Percentiles rank a stretch among this genome's conserved stretches.
Conservation (phyloP, 2,113 vertebrate species). For the Engystomops pustulosus region DNA sequence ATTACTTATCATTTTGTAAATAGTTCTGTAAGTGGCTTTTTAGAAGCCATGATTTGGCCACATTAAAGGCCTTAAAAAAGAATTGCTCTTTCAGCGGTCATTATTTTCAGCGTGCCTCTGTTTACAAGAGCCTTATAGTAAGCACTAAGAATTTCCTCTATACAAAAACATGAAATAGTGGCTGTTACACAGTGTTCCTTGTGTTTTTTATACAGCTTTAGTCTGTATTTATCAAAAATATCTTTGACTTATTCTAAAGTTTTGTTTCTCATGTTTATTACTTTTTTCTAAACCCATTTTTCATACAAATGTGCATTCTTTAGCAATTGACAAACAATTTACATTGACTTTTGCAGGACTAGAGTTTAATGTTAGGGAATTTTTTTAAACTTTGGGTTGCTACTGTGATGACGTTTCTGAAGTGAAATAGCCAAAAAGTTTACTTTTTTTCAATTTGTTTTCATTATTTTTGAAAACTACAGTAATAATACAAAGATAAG, state of each 20-base stretch:
- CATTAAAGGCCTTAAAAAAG: conserved; percentile 64
- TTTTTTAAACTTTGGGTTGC: too few species aligned
- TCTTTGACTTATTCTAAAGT: conserved; percentile 38
- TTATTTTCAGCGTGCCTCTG: conserved; percentile 55
- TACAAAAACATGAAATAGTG: conserved; percentile 49
- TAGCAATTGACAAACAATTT: too few species aligned
- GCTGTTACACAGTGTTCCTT: conserved; percentile 10
- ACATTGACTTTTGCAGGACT: too few species aligned
- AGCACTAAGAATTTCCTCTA: conserved; percentile 50
- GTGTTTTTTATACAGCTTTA: background rate
- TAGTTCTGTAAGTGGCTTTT: conserved; percentile 55
- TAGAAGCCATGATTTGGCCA: conserved; percentile 55
- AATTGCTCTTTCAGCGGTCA: conserved; percentile 49
- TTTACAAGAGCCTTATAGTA: conserved; percentile 59
- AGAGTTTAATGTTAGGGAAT: too few species aligned
- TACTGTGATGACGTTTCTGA: too few species aligned
- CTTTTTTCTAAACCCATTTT: too few species aligned
- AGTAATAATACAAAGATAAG: too few species aligned
- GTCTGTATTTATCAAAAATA: too few species aligned
- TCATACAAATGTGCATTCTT: too few species aligned
- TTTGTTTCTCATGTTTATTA: conserved; percentile 5
- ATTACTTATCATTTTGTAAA: conserved; percentile 61
- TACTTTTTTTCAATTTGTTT: too few species aligned
- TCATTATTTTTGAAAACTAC: too few species aligned
- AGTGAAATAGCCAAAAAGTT: too few species aligned